Conservation (phyloP, 2,113 vertebrate genomes). For the Stegostoma tigrinum region DNA sequence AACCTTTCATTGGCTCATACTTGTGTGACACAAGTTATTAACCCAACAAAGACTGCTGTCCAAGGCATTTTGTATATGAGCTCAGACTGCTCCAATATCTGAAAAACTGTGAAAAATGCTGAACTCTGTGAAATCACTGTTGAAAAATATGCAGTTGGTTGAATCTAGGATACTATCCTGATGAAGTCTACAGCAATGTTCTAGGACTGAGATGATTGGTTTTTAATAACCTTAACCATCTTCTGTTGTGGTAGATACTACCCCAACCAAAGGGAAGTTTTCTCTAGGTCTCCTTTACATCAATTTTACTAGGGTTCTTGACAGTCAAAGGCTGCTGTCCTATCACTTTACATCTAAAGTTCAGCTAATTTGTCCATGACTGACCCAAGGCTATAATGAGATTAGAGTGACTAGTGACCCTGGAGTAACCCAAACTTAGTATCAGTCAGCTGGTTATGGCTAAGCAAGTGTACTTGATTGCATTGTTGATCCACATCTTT, state of each 20-base stretch:
- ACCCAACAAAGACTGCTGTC: not conserved
- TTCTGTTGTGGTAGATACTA: too few species aligned
- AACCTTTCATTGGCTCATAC: not conserved
- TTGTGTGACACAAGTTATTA: not conserved
- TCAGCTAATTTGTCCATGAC: not conserved
- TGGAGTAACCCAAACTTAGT: not conserved
- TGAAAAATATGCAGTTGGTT: not conserved
- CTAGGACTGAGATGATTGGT: not conserved
- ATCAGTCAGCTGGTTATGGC: not conserved
- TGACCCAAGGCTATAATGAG: not conserved
- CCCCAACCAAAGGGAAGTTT: too few species aligned
- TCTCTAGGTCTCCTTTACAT: not conserved
- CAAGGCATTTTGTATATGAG: not conserved
- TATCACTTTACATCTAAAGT: not conserved
- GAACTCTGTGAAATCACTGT: not conserved
- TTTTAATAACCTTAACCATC: too few species aligned
- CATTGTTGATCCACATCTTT: not conserved
- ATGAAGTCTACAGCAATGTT: not conserved
- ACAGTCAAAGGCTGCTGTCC: not conserved
- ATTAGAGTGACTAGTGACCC: not conserved
- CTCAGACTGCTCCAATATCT: not conserved
- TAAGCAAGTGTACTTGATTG: not conserved
- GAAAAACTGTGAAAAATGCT: not conserved
- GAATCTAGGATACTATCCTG: not conserved
- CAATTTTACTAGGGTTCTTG: not conserved